Base-by-base conservation (phyloP, 2,888 invertebrate genomes). In the Megastigmus dorsalis region DNA sequence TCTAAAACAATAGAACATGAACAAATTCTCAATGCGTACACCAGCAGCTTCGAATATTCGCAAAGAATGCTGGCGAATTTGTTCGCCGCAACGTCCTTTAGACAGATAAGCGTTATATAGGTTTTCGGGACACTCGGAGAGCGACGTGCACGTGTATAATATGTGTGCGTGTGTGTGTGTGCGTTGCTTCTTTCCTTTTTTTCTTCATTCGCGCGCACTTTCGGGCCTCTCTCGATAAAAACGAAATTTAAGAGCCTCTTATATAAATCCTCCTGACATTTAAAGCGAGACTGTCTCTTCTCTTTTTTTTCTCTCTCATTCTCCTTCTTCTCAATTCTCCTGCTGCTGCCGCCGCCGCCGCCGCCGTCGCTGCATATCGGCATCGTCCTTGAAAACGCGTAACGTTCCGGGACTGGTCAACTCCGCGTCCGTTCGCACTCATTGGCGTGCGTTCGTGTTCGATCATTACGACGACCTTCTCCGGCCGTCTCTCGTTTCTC, bases 61-160 rank as follows among this genome's bases (percentile, higher is more conserved):
- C n/a, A n/a, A n/a, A n/a, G n/a, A n/a, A n/a, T n/a, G n/a, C n/a
- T n/a, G n/a, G n/a, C n/a, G n/a, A n/a, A n/a, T n/a, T n/a, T n/a
- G n/a, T n/a, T n/a, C n/a, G n/a, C n/a, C n/a, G n/a, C n/a, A n/a
- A n/a, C n/a, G n/a, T n/a, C n/a, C n/a, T n/a, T n/a, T n/a, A n/a
- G n/a, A n/a, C n/a, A n/a, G n/a, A n/a, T n/a, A n/a, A n/a, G n/a
- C n/a, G n/a, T n/a, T 65, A 72, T 66, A 54, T 73, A 43, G 73
- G 66, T 73, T 73, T 73, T 60, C 60, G 57, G 73, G 73, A 43
- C 70, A 33, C n/a, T n/a, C n/a, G n/a, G n/a, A n/a, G n/a, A n/a
- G n/a, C n/a, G n/a, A n/a, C n/a, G n/a, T n/a, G n/a, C n/a, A n/a
- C n/a, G n/a, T n/a, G n/a, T n/a, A n/a, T n/a, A n/a, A n/a, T n/a